Evolutionary conservation across 2,888 invertebrate species (phyloP).

Genomic region (Xestia ashworthii): DNA sequence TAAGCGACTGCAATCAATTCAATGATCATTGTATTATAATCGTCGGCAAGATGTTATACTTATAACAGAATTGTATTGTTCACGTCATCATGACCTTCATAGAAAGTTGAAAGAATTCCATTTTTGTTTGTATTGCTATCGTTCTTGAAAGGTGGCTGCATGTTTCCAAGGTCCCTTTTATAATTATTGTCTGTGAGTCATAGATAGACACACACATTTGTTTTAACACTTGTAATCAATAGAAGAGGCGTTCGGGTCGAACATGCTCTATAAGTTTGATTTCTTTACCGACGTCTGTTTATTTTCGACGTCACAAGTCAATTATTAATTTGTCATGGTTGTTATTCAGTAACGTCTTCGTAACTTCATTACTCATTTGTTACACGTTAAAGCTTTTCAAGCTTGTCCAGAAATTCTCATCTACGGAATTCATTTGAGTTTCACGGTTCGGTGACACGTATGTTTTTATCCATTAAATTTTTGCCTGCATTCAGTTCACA

Average conservation of each 20-base stretch:
- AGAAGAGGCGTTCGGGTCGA: conserved; percentile 42
- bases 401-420: conserved; percentile 17
- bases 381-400: conserved; percentile 28
- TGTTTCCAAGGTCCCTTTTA: conserved; percentile 38
- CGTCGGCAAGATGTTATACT: conserved; percentile 38
- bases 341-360: conserved; percentile 30
- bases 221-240: conserved; percentile 43
- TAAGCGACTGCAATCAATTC: conserved; percentile 55
- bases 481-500: conserved; percentile 61
- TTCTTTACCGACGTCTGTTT: conserved; percentile 38
- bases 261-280: conserved; percentile 38
- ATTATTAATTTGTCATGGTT: conserved; percentile 45
- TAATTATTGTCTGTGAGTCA: conserved; percentile 46
- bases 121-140: conserved; percentile 34
- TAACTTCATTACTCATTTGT: conserved; percentile 50
- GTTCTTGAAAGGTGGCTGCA: conserved; percentile 28
- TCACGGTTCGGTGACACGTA: conserved; percentile 18
- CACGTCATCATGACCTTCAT: conserved; percentile 37
- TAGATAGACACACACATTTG: conserved; percentile 38
- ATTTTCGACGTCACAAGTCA: conserved; percentile 34
- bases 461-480: conserved; percentile 28
- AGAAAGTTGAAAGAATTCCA: conserved; percentile 43
- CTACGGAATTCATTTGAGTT: conserved; percentile 12
- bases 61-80: conserved; percentile 28
- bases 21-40: conserved; percentile 65